Evolutionary conservation across 1,140 invertebrate genomes (phyloP), one percentile per base, ranked within the genome.

Genomic region (Drosophila pandora): DNA sequence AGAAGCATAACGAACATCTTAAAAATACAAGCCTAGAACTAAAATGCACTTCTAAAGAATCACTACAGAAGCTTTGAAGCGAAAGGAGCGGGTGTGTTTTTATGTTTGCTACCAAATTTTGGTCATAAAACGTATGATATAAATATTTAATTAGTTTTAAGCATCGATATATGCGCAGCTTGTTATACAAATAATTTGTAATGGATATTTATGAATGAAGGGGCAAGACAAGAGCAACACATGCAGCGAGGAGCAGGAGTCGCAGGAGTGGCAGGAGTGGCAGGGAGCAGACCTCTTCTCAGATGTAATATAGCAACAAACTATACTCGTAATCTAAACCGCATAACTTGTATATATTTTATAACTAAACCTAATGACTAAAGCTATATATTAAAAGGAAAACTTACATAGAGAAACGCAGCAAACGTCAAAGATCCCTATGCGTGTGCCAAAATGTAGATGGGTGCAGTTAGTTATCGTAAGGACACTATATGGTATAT

Each of bases 81-180:
- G 17, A 17, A 17, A 17, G 17, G 34, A 45, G 9, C 43, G 48
- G 30, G 30, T 58, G 34, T 75, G 54, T 79, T 55, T 80, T 72
- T 74, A 69, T 34, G 39, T 64, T 78, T 83, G 59, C 74, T 82
- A 67, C 78, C 78, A 81, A 81, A 81, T 81, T 79, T 76, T 83
- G 80, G 72, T 82, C 79, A 75, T 74, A 69, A 76, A 76, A 60
- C 69, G 58, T 60, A 77, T 82, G 67, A 72, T 71, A 79, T 79
- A 77, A 77, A 75, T 87, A 87, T 85, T 87, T 87, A 87, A 87
- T 87, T 87, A 87, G 82, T 87, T 87, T 81, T 87, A 87, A 88
- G 80, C 28, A 39, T 21, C 67, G 67, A 67, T 34, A 67, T 67
- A 59, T 34, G 45, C 60, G 68, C 69, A 85, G 69, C 77, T 85